Percentiles rank a stretch among this genome's conserved stretches.
Conservation (phyloP, 2,113 vertebrate species). For the Elephantulus edwardii region DNA sequence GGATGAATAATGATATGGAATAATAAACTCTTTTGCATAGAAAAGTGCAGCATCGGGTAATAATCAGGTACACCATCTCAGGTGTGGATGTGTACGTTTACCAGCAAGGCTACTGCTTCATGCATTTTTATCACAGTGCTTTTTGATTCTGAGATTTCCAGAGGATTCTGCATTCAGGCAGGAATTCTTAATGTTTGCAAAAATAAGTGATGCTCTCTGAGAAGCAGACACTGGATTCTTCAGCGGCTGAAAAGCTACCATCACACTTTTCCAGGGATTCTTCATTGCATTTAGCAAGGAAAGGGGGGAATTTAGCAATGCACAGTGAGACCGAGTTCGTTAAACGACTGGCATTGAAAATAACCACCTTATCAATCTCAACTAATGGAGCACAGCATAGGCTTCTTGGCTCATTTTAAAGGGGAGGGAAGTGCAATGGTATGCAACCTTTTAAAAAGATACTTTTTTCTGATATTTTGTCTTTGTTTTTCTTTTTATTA, state of each 20-base stretch:
- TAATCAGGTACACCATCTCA: slow-evolving; percentile 78
- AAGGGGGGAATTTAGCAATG: neutral
- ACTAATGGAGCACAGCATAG: slow-evolving; percentile 73
- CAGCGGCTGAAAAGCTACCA: slow-evolving; percentile 47
- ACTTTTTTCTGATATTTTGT: too few species aligned
- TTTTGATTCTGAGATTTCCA: slow-evolving; percentile 76
- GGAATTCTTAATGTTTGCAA: slow-evolving; percentile 56
- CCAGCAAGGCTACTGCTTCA: slow-evolving; percentile 78
- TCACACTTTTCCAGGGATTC: slow-evolving; percentile 62
- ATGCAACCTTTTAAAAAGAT: slow-evolving; percentile 42
- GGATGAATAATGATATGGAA: slow-evolving; percentile 82
- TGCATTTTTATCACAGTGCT: slow-evolving; percentile 77
- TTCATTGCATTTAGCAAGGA: slow-evolving; percentile 56
- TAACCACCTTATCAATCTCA: slow-evolving; percentile 72
- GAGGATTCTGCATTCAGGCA: slow-evolving; percentile 74
- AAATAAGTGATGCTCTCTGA: slow-evolving; percentile 49
- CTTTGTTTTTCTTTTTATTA: too few species aligned
- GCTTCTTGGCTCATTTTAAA: slow-evolving; percentile 72
- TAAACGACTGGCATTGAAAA: slow-evolving; percentile 71
- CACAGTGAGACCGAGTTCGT: slow-evolving; percentile 48
- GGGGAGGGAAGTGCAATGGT: slow-evolving; percentile 46
- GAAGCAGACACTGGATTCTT: slow-evolving; percentile 18
- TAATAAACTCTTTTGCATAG: slow-evolving; percentile 83
- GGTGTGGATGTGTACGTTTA: slow-evolving; percentile 79
- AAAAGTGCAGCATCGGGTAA: slow-evolving; percentile 81